A percentile compares a stretch with the other conserved stretches of the same genome.
Conservation (phyloP, 2,797 vertebrate species). For the Falco rusticolus region DNA sequence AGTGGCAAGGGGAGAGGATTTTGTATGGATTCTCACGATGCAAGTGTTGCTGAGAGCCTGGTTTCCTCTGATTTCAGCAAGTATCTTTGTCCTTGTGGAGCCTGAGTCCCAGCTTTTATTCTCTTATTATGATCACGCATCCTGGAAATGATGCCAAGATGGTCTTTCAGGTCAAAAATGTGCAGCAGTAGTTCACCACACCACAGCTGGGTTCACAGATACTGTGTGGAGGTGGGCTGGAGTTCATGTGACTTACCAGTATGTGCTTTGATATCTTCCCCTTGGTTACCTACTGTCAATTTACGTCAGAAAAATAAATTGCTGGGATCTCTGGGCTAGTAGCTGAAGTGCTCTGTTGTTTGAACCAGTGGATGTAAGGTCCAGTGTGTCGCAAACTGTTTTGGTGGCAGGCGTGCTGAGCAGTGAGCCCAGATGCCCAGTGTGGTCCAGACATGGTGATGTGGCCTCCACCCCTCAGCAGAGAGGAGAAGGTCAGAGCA, state of each 20-base stretch:
- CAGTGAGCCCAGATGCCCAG: background rate
- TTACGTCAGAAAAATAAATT: background rate
- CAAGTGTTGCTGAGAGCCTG: background rate
- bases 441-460: rapidly evolving
- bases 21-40: background rate
- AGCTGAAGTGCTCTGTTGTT: background rate
- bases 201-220: background rate
- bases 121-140: background rate
- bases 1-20: background rate
- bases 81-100: background rate
- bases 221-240: rapidly evolving
- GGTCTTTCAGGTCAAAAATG: background rate
- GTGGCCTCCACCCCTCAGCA: background rate
- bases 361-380: background rate
- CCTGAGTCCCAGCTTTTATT: background rate
- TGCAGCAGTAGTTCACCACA: background rate
- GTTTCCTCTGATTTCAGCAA: background rate
- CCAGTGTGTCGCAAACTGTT: background rate
- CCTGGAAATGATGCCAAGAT: background rate
- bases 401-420: rapidly evolving
- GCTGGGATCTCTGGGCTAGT: background rate
- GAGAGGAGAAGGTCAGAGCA: background rate
- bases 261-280: background rate
- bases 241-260: background rate
- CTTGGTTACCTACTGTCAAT: background rate